Base-by-base conservation (phyloP, 1,140 invertebrate species). In the Cydia strobilella region DNA sequence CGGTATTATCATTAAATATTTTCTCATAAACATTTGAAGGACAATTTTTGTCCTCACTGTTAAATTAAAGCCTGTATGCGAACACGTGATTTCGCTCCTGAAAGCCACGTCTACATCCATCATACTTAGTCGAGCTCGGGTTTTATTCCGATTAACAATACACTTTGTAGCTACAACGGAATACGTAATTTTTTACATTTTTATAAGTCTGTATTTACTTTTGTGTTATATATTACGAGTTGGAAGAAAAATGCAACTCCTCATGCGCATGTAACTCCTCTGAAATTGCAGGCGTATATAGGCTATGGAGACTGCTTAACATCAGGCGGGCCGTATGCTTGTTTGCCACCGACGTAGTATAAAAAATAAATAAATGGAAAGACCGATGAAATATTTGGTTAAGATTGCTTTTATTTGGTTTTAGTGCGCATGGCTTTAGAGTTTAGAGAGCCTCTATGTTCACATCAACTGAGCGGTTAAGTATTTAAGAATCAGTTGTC, bases 111-210 rank as follows among this genome's bases (percentile, higher is more conserved):
- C 65, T 35, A n/a, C 65, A 69, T 69, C n/a, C 27, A 18, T 69
- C 65, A 69, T 69, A 69, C 31, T 69, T 69, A 39, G 27, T n/a
- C 27, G 15, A 39, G 31, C 7, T 9, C 65, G 65, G 20, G 63
- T 27, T 31, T 66, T 31, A 66, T 42, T 35, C n/a, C 31, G 31
- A 69, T 69, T 69, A 69, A 69, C 65, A 69, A 69, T 23, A 35
- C 48, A 51, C 48, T 45, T 45, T 59, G 20, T 59, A 31, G 31
- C 42, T 23, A 59, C 54, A 59, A 23, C 20, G 3, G 54, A 23
- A 23, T 59, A 59, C 48, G 54, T 59, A 59, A 59, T 59, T 59
- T 59, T 59, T 20, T 3, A 59, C 20, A 54, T 54, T 54, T 54
- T 18, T 23, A 12, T 23, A 59, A 59, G 54, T 59, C 54, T 59